These are phyloP conservation scores for Stramonita haemastoma DNA, from an alignment of 2,888 invertebrate species.

Conservation along the genomic window DNA sequence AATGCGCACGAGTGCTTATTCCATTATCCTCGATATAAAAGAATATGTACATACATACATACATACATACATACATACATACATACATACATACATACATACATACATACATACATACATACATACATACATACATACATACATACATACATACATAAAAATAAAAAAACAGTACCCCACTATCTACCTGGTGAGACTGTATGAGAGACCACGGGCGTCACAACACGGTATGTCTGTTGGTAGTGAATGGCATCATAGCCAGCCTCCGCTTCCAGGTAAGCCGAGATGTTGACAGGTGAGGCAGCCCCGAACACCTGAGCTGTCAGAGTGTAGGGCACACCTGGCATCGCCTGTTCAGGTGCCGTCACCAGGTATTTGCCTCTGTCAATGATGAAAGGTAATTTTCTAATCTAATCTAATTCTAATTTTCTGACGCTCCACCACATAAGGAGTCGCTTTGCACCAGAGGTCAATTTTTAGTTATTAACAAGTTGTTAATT, in stretches of 20 bases:
- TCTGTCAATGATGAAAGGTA: not conserved
- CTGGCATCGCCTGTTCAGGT: not conserved
- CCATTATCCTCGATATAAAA: too few species aligned
- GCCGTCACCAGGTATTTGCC: constrained; percentile 3
- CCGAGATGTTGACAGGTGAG: not conserved
- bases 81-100: too few species aligned
- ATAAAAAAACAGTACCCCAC: not conserved
- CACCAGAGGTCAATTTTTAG: too few species aligned
- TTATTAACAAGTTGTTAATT: too few species aligned
- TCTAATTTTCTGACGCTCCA: too few species aligned
- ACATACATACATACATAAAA: not conserved
- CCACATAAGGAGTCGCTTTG: too few species aligned
- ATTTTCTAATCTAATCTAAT: too few species aligned
- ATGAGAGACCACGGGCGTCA: not conserved
- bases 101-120: too few species aligned
- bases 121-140: too few species aligned
- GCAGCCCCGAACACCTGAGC: not conserved
- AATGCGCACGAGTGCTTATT: too few species aligned
- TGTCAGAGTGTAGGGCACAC: not conserved
- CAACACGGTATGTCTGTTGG: not conserved
- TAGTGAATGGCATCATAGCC: not conserved
- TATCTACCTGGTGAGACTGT: not conserved
- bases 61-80: too few species aligned
- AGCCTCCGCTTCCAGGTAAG: not conserved
- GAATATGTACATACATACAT: too few species aligned